Evolutionary conservation across 2,797 vertebrate genomes (phyloP), one percentile per base, ranked within the genome.

Genomic region (Pelobates cultripes): DNA sequence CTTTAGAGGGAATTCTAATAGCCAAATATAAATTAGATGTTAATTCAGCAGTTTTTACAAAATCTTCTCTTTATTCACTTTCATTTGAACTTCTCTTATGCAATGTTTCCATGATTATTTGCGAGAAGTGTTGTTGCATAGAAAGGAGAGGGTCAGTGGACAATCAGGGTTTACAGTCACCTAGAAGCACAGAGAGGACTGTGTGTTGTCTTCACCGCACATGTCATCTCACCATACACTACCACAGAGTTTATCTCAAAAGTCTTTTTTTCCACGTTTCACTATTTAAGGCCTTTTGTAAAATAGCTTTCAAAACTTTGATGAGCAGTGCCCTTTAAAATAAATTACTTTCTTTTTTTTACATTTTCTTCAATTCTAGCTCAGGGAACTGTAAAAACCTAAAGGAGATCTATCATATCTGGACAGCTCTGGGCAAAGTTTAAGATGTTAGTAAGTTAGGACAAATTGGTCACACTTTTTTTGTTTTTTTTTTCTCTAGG

Each of bases 101-200:
- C 28, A 28, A 28, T 28, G 28, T 28, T 28, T 28, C 28, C 28
- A 28, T 28, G 28, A 28, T 28, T 28, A 28, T 28, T 1, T 28
- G 28, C 28, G 2, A 28, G 28, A 28, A 28, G 28, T 28, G 28
- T 28, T 28, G 28, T 28, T 28, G 28, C 28, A 28, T 28, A 28
- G 28, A 28, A 28, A 28, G 28, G 28, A 28, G 28, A 28, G 28
- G 28, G 28, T 28, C 28, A 28, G 28, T 28, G 28, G 28, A 28
- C 28, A 28, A 28, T 28, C 1, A 28, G 28, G 28, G 28, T 28
- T 28, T 28, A 60, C 61, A 80, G 55, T 80, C 70, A 80, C 67
- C 67, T 40, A 66, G 70, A 73, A 66, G 12, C 60, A 12, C 15
- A 53, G 43, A 53, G 28, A 1, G 51, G 40, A 55, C 73, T 79